Evolutionary conservation across 2,888 invertebrate species (phyloP).

Genomic region (Operophtera brumata): DNA sequence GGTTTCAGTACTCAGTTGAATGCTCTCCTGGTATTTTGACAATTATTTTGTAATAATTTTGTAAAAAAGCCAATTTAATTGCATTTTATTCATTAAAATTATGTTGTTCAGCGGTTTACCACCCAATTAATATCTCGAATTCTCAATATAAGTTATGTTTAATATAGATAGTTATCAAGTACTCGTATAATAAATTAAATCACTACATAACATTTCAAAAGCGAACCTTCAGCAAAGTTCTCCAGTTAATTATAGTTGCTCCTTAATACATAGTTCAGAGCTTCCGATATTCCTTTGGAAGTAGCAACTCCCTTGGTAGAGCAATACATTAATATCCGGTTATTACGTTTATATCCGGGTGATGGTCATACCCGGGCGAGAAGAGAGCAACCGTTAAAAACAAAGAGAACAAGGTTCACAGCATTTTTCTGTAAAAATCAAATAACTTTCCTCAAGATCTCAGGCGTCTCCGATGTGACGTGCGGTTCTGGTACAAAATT

Average conservation of each 20-base stretch:
- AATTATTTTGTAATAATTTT: too few relatives aligned
- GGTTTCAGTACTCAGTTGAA: too few relatives aligned
- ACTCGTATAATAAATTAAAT: background rate
- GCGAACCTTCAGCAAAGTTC: conserved; percentile 1
- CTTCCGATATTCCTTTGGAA: conserved; percentile 4
- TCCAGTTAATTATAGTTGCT: background rate
- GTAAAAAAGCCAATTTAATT: too few relatives aligned
- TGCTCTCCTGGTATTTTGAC: too few relatives aligned
- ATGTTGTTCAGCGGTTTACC: too few relatives aligned
- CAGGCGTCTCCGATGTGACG: too few relatives aligned
- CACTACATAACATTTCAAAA: background rate
- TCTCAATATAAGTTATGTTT: background rate
- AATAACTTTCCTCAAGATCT: too few relatives aligned
- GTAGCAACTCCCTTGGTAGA: conserved; percentile 5
- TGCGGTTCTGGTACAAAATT: too few relatives aligned
- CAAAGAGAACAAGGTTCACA: background rate
- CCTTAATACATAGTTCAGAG: background rate
- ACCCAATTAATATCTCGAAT: background rate
- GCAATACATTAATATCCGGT: conserved; percentile 3
- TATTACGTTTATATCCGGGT: conserved; percentile 5
- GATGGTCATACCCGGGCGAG: background rate
- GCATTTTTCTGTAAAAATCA: too few relatives aligned
- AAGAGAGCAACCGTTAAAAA: background rate
- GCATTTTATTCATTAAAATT: too few relatives aligned
- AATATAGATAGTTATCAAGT: background rate